phyloP scores from a whole-genome alignment of 2,797 vertebrate genomes.

The Sebastes matsubarae region DNA sequence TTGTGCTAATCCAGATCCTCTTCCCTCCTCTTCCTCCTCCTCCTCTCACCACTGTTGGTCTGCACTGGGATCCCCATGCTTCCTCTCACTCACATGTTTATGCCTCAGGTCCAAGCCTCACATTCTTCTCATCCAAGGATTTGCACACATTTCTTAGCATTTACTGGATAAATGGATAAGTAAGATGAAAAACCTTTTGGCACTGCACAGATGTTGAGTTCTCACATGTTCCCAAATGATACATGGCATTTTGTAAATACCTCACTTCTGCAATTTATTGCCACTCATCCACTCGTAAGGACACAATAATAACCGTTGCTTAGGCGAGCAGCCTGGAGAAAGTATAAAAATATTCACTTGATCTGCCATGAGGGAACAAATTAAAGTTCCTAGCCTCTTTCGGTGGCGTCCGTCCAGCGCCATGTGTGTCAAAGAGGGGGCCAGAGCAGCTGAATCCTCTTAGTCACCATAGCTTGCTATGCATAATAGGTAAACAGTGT shows the following conservation, averaged over 20 bases:
- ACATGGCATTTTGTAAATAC: neutral
- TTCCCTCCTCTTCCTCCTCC: constrained; percentile 14
- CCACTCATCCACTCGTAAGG: neutral
- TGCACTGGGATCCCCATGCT: constrained; percentile 52
- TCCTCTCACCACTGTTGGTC: constrained; percentile 11
- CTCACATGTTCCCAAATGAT: neutral
- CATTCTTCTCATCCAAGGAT: constrained; percentile 45
- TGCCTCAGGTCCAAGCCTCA: constrained; percentile 33
- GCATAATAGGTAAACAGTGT: constrained; percentile 66
- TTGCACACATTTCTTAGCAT: constrained; percentile 33
- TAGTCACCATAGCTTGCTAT: constrained; percentile 37
- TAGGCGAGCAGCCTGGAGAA: constrained; percentile 16
- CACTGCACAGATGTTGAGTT: neutral
- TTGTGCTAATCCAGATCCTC: constrained; percentile 7
- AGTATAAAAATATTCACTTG: constrained; percentile 25
- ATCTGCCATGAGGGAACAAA: constrained; percentile 27
- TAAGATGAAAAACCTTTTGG: constrained; percentile 10
- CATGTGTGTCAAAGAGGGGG: constrained; percentile 43
- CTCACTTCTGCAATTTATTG: neutral
- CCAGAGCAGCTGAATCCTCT: constrained; percentile 64
- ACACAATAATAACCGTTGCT: constrained; percentile 6
- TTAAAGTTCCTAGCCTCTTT: constrained; percentile 25
- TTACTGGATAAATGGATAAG: neutral
- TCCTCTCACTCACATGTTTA: constrained; percentile 39
- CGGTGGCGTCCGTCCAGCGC: constrained; percentile 36